Evolutionary conservation across 1,140 invertebrate genomes (phyloP).

Genomic region (Aricia agestis): DNA sequence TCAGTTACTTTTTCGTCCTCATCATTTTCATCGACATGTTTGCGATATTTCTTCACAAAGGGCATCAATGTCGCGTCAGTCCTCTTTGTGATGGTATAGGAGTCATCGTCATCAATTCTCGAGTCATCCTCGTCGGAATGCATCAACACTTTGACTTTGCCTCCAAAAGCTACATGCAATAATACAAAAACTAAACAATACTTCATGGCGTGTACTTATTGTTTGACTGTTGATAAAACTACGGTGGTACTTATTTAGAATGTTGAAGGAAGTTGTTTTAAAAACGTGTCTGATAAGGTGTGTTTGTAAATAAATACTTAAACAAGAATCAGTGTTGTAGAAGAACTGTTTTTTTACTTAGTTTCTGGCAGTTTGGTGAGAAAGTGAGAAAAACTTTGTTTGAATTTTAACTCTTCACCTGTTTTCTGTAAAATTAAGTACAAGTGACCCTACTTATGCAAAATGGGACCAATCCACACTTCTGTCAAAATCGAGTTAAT

Average conservation of each 20-base stretch:
- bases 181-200: constrained; percentile 19
- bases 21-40: constrained; percentile 35
- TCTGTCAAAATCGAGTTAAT: too few relatives aligned
- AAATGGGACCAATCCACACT: too few relatives aligned
- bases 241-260: background rate
- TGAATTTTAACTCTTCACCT: too few relatives aligned
- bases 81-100: constrained; percentile 41
- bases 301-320: constrained; percentile 13
- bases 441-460: too few relatives aligned
- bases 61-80: constrained; percentile 42
- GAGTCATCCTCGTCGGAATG: constrained; percentile 62
- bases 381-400: background rate
- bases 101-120: constrained; percentile 49
- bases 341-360: background rate
- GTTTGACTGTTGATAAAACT: background rate
- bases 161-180: constrained; percentile 36
- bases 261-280: constrained; percentile 10
- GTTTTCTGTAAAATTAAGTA: too few relatives aligned
- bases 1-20: constrained; percentile 43
- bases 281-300: constrained; percentile 2
- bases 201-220: background rate
- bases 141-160: constrained; percentile 65
- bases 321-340: background rate
- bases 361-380: background rate
- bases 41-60: constrained; percentile 44